Evolutionary conservation across 2,888 invertebrate genomes (phyloP), one percentile per base, ranked within the genome.

Genomic region (Spodoptera exigua): DNA sequence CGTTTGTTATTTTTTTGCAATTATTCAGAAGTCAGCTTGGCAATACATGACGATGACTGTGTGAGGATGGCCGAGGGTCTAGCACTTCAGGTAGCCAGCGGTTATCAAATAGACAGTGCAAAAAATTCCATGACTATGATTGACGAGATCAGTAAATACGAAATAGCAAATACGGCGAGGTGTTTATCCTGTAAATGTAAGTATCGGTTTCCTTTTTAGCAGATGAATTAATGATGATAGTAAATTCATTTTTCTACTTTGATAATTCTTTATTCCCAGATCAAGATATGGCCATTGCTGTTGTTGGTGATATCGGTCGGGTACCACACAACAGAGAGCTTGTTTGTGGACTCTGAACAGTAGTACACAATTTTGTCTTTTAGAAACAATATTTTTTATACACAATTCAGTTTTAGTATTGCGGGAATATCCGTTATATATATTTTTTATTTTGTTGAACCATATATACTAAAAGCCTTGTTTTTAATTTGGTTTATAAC

Each of bases 291-390:
- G 85, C 90, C 0, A 46, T 87, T 10, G 92, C 92, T 0, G 86
- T 89, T 0, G 91, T 91, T 0, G 92, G 92, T 0, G 92, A 92
- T 47, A 63, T 89, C 0, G 80, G 79, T 3, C 81, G 76, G 12
- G 89, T 88, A 2, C 89, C 91, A 0, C 80, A 84, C 16, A 86
- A 89, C 45, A 59, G 55, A 13, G 84, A 86, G 36, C 59, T 85
- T 36, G 2, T 67, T 16, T 48, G 47, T 17, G 12, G 41, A 16
- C 36, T 14, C 12, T 58, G 21, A 59, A 55, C 12, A 27, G 7
- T 11, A 37, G 27, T 27, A 5, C 13, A 32, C 44, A 14, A 12
- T 49, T 46, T 32, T 21, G 13, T 21, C 1, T 39, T 51, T 44
- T 37, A 35, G 35, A 43, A 43, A n/a, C 1, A 9, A 0, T 3